Base-by-base conservation (phyloP, 2,113 vertebrate species). In the Erythrocercus mccallii region DNA sequence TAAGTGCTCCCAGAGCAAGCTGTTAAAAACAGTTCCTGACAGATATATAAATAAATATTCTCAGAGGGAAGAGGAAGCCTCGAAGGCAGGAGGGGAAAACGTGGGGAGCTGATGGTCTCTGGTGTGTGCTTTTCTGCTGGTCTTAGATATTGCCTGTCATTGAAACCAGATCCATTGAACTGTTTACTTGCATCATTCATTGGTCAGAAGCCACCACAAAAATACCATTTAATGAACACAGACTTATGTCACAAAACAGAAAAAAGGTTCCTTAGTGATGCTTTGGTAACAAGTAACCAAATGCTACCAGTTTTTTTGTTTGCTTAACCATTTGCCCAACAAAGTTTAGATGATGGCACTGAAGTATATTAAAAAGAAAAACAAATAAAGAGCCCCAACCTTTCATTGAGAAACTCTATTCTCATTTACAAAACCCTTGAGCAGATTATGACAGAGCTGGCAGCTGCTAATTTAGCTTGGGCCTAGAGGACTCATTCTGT, bases 61-160 rank as follows among this genome's bases (percentile, higher is more conserved):
- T 50, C 3, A 8, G 53, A n/a, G 20, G 48, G 40, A 80, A 48
- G 30, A 82, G 35, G 48, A 81, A 74, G 15, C 33, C 35, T 51
- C 7, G 12, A 73, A 60, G 14, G 40, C 21, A 25, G 45, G 23
- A 3, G 22, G n/a, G 18, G 47, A 25, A 60, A 86, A 60, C 1
- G 2, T 1, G 24, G 15, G n/a, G 31, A 25, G 56, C 42, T 38
- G 51, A 23, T 61, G 40, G 33, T 40, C 74, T 50, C 37, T 21
- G 9, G 18, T 30, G 44, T 22, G 18, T 53, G 51, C 61, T 72
- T 37, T 72, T 54, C 58, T 40, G 12, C 23, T 7, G 61, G 31
- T 45, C 17, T 15, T 2, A 54, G 54, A 40, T 6, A 68, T 7
- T 8, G n/a, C 33, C 65, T 8, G 2, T 7, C 9, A 2, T 1